Percentiles rank a stretch among this genome's conserved stretches.
These are phyloP conservation scores for Campoplex capitator DNA, from an alignment of 2,888 invertebrate genomes.

Conservation along the genomic window DNA sequence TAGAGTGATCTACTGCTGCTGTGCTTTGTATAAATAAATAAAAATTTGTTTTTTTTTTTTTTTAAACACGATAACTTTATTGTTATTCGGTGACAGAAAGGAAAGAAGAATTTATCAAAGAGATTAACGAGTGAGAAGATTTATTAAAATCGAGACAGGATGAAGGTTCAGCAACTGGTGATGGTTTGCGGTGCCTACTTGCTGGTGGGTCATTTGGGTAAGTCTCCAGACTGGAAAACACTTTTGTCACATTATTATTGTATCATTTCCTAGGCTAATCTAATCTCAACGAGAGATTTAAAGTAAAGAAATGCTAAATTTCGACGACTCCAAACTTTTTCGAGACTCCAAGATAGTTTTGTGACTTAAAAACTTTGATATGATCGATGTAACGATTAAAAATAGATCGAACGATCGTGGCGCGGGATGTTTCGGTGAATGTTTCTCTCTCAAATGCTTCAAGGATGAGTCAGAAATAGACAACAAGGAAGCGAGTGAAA, in stretches of 20 bases:
- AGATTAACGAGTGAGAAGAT: slow-evolving; percentile 18
- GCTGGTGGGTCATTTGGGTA: slow-evolving; percentile 71
- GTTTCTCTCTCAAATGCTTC: not conserved
- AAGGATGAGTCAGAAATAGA: not conserved
- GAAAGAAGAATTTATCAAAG: not conserved
- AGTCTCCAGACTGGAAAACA: slow-evolving; percentile 53
- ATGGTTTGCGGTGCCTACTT: slow-evolving; percentile 71
- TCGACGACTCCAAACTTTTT: no score
- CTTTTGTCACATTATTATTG: not conserved
- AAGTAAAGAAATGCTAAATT: not conserved
- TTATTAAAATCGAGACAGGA: slow-evolving; percentile 52
- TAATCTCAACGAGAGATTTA: no score
- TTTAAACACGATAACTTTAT: not conserved
- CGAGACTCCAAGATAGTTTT: not conserved
- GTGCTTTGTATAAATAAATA: slow-evolving; percentile 15
- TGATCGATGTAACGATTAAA: slow-evolving; percentile 5
- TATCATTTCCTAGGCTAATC: not conserved
- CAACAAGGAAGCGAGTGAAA: slow-evolving; percentile 4
- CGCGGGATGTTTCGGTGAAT: not conserved
- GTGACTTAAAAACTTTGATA: not conserved
- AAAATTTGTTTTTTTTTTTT: not conserved
- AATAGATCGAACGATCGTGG: not conserved
- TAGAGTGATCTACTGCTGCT: slow-evolving; percentile 30
- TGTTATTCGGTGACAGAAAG: not conserved
- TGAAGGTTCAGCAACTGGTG: slow-evolving; percentile 71